These are phyloP conservation scores for Zelostemma sp. DNA, from an alignment of 1,140 invertebrate species.

Conservation along the genomic window DNA sequence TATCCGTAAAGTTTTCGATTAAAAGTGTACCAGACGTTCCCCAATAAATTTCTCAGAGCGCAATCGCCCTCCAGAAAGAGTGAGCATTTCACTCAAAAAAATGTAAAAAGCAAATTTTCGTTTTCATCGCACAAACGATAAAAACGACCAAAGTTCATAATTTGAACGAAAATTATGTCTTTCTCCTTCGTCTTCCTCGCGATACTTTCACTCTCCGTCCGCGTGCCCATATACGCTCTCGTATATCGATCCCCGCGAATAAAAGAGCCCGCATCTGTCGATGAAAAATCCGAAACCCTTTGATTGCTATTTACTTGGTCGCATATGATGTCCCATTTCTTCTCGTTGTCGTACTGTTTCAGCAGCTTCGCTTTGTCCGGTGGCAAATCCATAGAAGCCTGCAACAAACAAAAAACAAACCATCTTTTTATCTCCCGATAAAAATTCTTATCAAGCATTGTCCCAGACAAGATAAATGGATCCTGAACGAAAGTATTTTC, in stretches of 20 bases:
- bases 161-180: too few relatives aligned
- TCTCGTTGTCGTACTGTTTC: constrained; percentile 96
- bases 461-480: too few relatives aligned
- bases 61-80: too few relatives aligned
- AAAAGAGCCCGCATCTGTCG: constrained; percentile 44
- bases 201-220: too few relatives aligned
- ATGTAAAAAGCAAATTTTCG: too few relatives aligned
- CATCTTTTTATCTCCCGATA: neutral
- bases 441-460: neutral
- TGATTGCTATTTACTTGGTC: constrained; percentile 85
- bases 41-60: too few relatives aligned
- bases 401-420: constrained; percentile 50
- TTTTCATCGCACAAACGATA: too few relatives aligned
- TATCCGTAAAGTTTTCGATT: too few relatives aligned
- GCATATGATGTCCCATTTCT: constrained; percentile 99
- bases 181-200: too few relatives aligned
- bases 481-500: constrained; percentile 31
- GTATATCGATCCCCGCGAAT: neutral
- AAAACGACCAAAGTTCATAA: too few relatives aligned
- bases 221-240: neutral
- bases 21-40: too few relatives aligned
- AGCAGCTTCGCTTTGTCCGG: constrained; percentile 98
- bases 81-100: too few relatives aligned
- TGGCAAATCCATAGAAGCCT: constrained; percentile 98
- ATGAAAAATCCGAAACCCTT: constrained; percentile 1